A percentile compares a stretch with the other conserved stretches of the same genome.
phyloP scores from a whole-genome alignment of 2,888 invertebrate species.

The Brachyptera putata region DNA sequence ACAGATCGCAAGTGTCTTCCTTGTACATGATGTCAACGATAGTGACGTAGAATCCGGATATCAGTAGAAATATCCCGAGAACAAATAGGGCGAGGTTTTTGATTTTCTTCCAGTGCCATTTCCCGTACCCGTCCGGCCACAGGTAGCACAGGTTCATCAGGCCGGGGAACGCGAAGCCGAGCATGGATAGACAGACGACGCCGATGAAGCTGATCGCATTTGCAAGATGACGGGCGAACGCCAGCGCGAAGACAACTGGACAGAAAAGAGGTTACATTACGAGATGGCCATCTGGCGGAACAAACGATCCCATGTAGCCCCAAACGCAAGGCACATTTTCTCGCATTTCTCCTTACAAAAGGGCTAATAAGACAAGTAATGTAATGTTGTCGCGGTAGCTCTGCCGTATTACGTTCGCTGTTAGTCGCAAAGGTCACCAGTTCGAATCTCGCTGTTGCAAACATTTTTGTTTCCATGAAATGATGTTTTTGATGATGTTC shows the following conservation, averaged over 20 bases:
- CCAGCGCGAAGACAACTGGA: not conserved
- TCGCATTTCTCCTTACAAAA: no score
- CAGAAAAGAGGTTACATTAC: not conserved
- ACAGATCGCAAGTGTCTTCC: no score
- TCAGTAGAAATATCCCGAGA: not conserved
- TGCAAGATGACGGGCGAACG: not conserved
- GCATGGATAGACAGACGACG: not conserved
- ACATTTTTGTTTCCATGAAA: no score
- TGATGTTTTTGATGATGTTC: no score
- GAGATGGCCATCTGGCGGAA: no score
- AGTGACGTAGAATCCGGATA: not conserved
- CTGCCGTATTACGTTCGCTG: no score
- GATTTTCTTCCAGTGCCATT: not conserved
- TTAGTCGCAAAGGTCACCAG: no score
- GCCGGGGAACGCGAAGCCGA: conserved; percentile 2
- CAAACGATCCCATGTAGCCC: no score
- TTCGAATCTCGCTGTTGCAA: no score
- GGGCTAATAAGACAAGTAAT: no score
- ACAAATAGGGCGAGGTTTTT: not conserved
- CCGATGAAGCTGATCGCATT: conserved; percentile 12
- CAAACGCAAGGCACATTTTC: no score
- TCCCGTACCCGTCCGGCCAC: conserved; percentile 21
- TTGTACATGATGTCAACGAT: not conserved
- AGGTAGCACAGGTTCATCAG: not conserved
- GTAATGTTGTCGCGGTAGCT: no score